Percentiles rank a stretch among this genome's conserved stretches.
Evolutionary conservation across 37 sponge, comb jelly and placozoan species (phyloP).

Genomic region (Agelas oroides): DNA sequence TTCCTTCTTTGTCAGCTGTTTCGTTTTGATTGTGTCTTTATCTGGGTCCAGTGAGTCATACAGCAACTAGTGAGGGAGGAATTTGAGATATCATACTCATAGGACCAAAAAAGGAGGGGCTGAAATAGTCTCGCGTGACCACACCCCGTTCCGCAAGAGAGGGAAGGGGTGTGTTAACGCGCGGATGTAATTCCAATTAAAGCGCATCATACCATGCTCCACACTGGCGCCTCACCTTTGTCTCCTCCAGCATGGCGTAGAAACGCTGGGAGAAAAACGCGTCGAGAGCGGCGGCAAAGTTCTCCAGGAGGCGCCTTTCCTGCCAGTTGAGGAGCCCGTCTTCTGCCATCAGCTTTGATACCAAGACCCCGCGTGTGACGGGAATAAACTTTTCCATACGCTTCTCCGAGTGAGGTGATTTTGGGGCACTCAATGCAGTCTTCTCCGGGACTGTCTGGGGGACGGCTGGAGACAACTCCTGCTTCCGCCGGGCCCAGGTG

Average conservation of each 20-base stretch:
- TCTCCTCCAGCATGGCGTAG: conserved; percentile 71
- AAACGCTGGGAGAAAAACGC: conserved; percentile 59
- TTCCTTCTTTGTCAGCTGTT: conserved; percentile 65
- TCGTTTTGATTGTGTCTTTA: conserved; percentile 83
- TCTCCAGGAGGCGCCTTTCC: conserved; percentile 58
- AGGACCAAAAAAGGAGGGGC: not conserved
- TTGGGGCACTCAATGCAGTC: no score
- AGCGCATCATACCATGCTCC: not conserved
- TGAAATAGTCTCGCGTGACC: not conserved
- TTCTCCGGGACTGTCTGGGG: no score
- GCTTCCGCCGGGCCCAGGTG: no score
- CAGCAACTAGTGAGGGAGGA: conserved; percentile 70
- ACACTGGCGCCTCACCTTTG: conserved; percentile 83
- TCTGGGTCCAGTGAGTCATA: conserved; percentile 94
- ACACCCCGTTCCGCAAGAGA: no score
- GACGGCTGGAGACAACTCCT: no score
- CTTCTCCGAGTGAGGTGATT: not conserved
- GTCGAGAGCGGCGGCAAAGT: conserved; percentile 85
- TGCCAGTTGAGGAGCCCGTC: conserved; percentile 46
- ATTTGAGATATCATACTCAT: not conserved
- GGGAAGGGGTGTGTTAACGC: no score
- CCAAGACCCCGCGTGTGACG: conserved; percentile 63
- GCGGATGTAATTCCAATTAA: not conserved
- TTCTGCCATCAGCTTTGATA: conserved; percentile 61
- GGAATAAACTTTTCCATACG: conserved; percentile 80